phyloP scores from a whole-genome alignment of 2,888 invertebrate species.

The Habroteleia sp. region DNA sequence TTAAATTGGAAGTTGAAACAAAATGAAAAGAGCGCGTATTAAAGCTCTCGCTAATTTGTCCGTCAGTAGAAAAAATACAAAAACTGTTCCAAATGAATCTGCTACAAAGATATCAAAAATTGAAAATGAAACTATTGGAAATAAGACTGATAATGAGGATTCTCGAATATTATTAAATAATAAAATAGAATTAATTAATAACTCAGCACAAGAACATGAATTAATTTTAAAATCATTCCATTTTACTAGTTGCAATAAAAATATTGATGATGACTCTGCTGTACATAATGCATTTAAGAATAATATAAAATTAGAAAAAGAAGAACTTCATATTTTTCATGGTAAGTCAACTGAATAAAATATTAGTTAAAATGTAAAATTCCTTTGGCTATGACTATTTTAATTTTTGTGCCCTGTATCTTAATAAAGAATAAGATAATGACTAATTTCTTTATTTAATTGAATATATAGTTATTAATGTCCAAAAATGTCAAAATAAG shows the following conservation, averaged over 20 bases:
- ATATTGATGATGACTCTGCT: not conserved
- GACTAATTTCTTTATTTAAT: too few species aligned
- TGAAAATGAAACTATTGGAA: not conserved
- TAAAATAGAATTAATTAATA: not conserved
- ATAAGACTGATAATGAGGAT: not conserved
- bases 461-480: too few species aligned
- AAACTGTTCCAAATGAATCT: not conserved
- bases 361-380: too few species aligned
- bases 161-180: too few species aligned
- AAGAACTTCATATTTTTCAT: constrained; percentile 30
- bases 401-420: too few species aligned
- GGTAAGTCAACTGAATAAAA: constrained; percentile 26
- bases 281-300: constrained; percentile 1
- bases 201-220: not conserved
- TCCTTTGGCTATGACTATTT: too few species aligned
- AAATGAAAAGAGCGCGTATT: constrained; percentile 31
- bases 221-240: not conserved
- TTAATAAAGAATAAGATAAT: not conserved
- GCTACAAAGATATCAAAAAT: too few species aligned
- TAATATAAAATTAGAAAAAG: constrained; percentile 25
- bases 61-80: constrained; percentile 4
- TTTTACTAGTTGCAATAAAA: constrained; percentile 5
- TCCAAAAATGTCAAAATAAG: too few species aligned
- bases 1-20: too few species aligned
- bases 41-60: constrained; percentile 20